Base-by-base conservation (phyloP, 2,797 vertebrate species). In the Rhinophrynus dorsalis region DNA sequence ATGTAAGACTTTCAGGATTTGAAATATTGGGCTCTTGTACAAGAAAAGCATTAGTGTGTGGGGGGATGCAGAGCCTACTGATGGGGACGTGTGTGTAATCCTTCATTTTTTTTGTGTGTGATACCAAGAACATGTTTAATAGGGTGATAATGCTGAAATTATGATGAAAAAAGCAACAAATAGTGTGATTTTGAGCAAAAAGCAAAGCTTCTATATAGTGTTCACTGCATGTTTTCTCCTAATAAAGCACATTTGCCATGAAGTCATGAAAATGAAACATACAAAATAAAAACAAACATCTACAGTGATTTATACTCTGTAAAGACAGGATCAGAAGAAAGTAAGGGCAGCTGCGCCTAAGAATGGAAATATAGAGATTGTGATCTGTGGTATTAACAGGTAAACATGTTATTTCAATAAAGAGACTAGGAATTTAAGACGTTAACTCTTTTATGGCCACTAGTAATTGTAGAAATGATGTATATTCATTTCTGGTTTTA, bases 21-120 rank as follows among this genome's bases (percentile, higher is more conserved):
- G 40, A 55, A 45, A 50, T 33, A 40, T 50, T 29, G 24, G 51
- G 32, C 51, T 13, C 35, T 15, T 13, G 21, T 17, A 47, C 64
- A 48, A 58, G 42, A 51, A 58, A 68, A 30, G 57, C 67, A 29
- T 32, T 60, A 50, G 30, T 50, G 33, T 18, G 52, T 17, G 29
- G n/a, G 20, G 51, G 51, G 18, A 33, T 54, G 10, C 17, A 11
- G 37, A 11, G 26, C 15, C 12, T 17, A 48, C 20, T 23, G 20
- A 48, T 15, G 5, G 20, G 2, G 12, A 12, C 29, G 47, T 51
- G 47, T 51, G 35, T 27, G 23, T 44, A 44, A 20, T 60, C 20
- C 15, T 27, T 29, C 13, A 10, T 5, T 20, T 20, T 29, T 20
- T 20, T 29, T 51, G 20, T n/a, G 24, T 29, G 47, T 15, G 23